Evolutionary conservation across 2,888 invertebrate species (phyloP).

Genomic region (Callyntrura sp.): DNA sequence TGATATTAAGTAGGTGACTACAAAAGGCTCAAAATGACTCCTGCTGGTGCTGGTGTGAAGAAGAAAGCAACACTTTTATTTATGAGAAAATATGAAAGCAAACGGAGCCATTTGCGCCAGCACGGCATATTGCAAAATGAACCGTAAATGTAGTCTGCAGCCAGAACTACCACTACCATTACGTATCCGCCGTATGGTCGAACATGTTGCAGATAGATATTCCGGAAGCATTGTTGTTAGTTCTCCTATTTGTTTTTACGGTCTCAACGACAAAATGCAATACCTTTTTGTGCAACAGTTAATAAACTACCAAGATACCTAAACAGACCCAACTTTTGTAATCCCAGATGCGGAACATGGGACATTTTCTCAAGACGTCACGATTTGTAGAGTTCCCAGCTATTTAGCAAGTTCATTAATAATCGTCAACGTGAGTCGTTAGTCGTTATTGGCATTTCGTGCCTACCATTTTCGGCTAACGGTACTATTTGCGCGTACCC

Average conservation of each 20-base stretch:
- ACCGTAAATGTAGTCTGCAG: not conserved
- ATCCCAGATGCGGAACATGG: not conserved
- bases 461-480: constrained; percentile 28
- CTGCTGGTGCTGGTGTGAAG: constrained; percentile 42
- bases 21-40: constrained; percentile 25
- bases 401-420: constrained; percentile 59
- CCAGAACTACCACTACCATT: not conserved
- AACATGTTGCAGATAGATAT: not conserved
- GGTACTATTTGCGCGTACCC: not conserved
- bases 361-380: constrained; percentile 36
- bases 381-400: constrained; percentile 30
- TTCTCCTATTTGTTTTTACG: not conserved
- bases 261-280: not conserved
- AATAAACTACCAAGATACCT: not conserved
- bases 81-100: constrained; percentile 18
- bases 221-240: not conserved
- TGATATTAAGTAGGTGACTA: not conserved
- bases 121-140: not conserved
- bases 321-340: not conserved
- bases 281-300: constrained; percentile 3
- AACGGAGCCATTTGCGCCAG: constrained; percentile 12
- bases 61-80: constrained; percentile 35
- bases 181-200: not conserved
- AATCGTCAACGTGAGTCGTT: constrained; percentile 55
- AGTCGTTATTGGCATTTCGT: constrained; percentile 53